These are phyloP conservation scores for Drosophila pachea DNA, from an alignment of 1,140 invertebrate species.

Conservation along the genomic window DNA sequence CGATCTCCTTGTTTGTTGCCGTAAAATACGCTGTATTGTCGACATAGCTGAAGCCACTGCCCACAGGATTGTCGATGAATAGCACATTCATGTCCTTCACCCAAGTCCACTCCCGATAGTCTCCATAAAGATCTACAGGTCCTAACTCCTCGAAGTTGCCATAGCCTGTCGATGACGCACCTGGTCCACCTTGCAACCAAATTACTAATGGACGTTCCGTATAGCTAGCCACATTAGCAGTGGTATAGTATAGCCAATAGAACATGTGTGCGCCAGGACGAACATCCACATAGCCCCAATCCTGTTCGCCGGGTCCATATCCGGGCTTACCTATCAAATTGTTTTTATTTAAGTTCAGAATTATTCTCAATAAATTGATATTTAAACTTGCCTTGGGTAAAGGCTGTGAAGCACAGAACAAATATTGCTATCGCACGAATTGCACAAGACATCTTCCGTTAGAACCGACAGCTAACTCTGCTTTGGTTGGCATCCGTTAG, in stretches of 20 bases:
- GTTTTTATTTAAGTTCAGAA: background rate
- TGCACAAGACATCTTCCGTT: conserved; percentile 41
- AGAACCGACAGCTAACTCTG: conserved; percentile 6
- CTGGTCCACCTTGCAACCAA: conserved; percentile 89
- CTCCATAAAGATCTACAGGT: conserved; percentile 83
- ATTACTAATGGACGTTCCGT: conserved; percentile 85
- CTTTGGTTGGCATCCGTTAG: background rate
- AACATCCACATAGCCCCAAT: conserved; percentile 85
- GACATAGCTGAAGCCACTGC: conserved; percentile 92
- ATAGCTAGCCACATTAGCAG: conserved; percentile 80
- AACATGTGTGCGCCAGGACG: conserved; percentile 88
- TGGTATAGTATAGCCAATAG: conserved; percentile 90
- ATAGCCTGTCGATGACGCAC: conserved; percentile 86
- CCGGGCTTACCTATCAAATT: conserved; percentile 68
- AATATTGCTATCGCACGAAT: conserved; percentile 31
- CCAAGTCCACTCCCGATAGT: conserved; percentile 86
- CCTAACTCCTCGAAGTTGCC: conserved; percentile 90
- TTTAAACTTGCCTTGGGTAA: conserved; percentile 35
- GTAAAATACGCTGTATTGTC: conserved; percentile 81
- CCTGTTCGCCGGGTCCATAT: conserved; percentile 82
- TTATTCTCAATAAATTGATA: background rate
- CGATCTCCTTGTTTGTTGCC: conserved; percentile 86
- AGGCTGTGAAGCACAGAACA: conserved; percentile 24
- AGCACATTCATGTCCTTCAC: conserved; percentile 88
- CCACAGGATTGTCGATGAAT: conserved; percentile 94